A percentile compares a stretch with the other conserved stretches of the same genome.
Evolutionary conservation across 2,113 vertebrate species (phyloP).

Genomic region (Rynchops niger): DNA sequence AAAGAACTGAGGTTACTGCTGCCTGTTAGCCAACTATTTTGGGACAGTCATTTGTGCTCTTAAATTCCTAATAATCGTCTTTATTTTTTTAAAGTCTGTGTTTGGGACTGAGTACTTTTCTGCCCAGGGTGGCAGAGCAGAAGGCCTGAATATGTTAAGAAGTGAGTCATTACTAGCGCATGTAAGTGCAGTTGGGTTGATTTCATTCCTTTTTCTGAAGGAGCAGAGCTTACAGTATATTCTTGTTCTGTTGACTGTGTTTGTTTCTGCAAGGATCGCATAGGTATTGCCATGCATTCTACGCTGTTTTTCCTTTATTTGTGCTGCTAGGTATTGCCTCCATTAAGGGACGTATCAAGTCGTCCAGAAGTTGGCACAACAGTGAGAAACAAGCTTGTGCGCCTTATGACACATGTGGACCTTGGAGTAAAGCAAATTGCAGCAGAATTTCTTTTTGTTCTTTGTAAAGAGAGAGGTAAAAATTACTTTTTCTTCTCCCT

Average conservation of each 20-base stretch:
- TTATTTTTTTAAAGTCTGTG: background rate
- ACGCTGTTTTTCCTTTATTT: background rate
- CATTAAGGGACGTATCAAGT: constrained; percentile 90
- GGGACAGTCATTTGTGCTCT: background rate
- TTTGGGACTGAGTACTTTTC: background rate
- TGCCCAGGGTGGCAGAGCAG: background rate
- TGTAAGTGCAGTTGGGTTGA: background rate
- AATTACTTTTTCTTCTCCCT: background rate
- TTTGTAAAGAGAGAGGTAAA: constrained; percentile 97
- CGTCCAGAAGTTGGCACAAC: constrained; percentile 93
- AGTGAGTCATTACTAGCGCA: background rate
- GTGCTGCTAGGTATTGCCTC: constrained; percentile 87
- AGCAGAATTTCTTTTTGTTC: constrained; percentile 96
- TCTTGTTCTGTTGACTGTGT: background rate
- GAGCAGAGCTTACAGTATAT: background rate
- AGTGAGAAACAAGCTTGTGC: constrained; percentile 93
- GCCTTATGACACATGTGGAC: constrained; percentile 96
- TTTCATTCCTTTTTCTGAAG: background rate
- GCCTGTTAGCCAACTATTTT: background rate
- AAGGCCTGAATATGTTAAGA: background rate
- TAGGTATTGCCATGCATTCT: background rate
- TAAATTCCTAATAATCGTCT: background rate
- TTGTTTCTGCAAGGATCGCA: background rate
- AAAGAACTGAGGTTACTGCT: background rate
- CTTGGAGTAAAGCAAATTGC: constrained; percentile 95